Percentiles rank a stretch among this genome's conserved stretches.
phyloP scores from a whole-genome alignment of 2,888 invertebrate genomes.

The Philaethria dido region DNA sequence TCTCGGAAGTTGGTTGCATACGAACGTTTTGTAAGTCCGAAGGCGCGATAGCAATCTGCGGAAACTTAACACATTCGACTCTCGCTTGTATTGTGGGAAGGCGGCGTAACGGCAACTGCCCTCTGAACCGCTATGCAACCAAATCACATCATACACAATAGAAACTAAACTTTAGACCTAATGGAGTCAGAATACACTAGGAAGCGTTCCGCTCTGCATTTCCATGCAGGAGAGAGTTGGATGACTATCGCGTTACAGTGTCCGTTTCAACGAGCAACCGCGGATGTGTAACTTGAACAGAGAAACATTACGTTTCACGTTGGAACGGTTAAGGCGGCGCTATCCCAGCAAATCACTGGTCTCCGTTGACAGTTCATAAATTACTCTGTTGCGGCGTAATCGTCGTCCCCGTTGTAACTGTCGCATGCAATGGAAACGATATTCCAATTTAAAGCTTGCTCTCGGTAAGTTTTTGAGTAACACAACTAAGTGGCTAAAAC shows the following conservation, averaged over 20 bases:
- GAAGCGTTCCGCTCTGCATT: constrained; percentile 81
- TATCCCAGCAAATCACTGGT: constrained; percentile 62
- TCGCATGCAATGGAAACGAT: constrained; percentile 63
- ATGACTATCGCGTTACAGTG: constrained; percentile 70
- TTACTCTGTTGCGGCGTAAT: constrained; percentile 67
- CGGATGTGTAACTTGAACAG: constrained; percentile 74
- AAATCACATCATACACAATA: constrained; percentile 54
- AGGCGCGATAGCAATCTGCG: constrained; percentile 68
- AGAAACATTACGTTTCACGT: constrained; percentile 51
- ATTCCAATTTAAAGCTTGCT: constrained; percentile 43
- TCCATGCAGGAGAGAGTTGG: constrained; percentile 75
- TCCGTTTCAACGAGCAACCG: constrained; percentile 70
- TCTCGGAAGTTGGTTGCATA: constrained; percentile 63
- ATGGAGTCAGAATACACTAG: constrained; percentile 63
- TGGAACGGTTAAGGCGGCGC: constrained; percentile 52
- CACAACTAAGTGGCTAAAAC: constrained; percentile 33
- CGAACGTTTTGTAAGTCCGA: constrained; percentile 57
- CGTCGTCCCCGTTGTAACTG: constrained; percentile 67
- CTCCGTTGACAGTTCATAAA: constrained; percentile 56
- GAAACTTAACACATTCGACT: constrained; percentile 64
- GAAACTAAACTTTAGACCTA: constrained; percentile 59
- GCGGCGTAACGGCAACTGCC: constrained; percentile 66
- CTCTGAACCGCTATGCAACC: constrained; percentile 69
- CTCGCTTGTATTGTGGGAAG: constrained; percentile 74
- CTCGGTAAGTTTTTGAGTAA: constrained; percentile 60